Conservation (phyloP, 1,140 invertebrate species). For the Drosophila mojavensis region DNA sequence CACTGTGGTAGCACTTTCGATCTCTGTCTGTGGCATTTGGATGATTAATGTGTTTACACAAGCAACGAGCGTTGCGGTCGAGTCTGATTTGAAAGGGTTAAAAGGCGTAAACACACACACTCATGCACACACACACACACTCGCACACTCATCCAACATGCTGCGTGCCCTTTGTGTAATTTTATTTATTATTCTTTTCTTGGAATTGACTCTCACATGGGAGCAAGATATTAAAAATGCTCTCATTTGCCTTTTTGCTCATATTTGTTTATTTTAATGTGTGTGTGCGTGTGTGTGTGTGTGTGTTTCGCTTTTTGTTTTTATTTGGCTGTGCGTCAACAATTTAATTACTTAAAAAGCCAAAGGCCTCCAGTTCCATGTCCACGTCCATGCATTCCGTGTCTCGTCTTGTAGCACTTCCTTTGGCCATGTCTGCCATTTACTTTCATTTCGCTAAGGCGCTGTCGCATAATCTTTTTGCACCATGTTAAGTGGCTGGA, state of each 20-base stretch:
- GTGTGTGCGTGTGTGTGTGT: not conserved
- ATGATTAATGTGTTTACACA: conserved; percentile 82
- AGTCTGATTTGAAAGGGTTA: conserved; percentile 79
- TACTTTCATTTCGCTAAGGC: conserved; percentile 69
- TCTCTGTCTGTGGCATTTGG: conserved; percentile 81
- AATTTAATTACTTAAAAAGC: conserved; percentile 77
- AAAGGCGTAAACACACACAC: conserved; percentile 70
- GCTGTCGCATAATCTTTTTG: conserved; percentile 75
- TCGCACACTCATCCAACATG: not conserved
- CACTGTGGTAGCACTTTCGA: conserved; percentile 64
- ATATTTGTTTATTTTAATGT: conserved; percentile 18
- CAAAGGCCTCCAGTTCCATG: conserved; percentile 46
- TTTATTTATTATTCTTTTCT: conserved; percentile 69
- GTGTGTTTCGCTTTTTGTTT: conserved; percentile 29
- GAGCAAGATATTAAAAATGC: conserved; percentile 46
- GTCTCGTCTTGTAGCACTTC: conserved; percentile 24
- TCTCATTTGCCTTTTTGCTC: conserved; percentile 1
- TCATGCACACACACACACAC: conserved; percentile 19
- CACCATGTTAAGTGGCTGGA: conserved; percentile 68
- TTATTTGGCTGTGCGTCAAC: conserved; percentile 58
- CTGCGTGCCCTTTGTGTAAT: conserved; percentile 43
- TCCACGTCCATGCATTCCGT: conserved; percentile 15
- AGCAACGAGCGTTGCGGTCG: conserved; percentile 76
- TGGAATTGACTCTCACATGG: conserved; percentile 43
- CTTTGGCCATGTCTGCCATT: conserved; percentile 49